Conservation (phyloP, 2,888 invertebrate species). For the Dusona sp. region DNA sequence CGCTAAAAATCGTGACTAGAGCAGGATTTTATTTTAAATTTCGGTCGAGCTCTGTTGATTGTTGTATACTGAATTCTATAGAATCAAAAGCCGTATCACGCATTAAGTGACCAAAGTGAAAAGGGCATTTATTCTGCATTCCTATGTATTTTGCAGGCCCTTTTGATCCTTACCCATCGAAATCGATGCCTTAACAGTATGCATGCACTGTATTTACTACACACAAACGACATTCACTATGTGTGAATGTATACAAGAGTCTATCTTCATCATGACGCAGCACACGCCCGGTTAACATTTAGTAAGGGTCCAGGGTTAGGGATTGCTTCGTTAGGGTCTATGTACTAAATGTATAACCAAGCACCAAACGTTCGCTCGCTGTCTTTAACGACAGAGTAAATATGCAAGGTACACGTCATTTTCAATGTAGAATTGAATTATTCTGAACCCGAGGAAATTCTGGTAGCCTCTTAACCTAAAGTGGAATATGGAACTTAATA, state of each 20-base stretch:
- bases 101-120: neutral
- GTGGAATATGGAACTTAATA: neutral
- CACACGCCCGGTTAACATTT: constrained; percentile 20
- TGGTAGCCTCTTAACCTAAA: neutral
- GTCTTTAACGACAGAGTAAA: constrained; percentile 10
- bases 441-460: neutral
- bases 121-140: neutral
- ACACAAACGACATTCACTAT: neutral
- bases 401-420: constrained; percentile 1
- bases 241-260: constrained; percentile 24
- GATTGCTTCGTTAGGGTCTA: constrained; percentile 60
- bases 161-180: neutral
- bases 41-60: neutral
- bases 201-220: neutral
- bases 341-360: constrained; percentile 34
- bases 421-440: constrained; percentile 1
- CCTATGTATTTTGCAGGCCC: neutral
- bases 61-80: neutral
- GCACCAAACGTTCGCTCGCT: constrained; percentile 16
- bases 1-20: neutral
- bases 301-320: constrained; percentile 32
- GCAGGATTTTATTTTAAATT: neutral
- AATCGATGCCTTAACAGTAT: neutral
- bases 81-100: neutral
- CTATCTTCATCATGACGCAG: constrained; percentile 29